phyloP scores from a whole-genome alignment of 2,888 invertebrate species.

The Calameuta filiformis region DNA sequence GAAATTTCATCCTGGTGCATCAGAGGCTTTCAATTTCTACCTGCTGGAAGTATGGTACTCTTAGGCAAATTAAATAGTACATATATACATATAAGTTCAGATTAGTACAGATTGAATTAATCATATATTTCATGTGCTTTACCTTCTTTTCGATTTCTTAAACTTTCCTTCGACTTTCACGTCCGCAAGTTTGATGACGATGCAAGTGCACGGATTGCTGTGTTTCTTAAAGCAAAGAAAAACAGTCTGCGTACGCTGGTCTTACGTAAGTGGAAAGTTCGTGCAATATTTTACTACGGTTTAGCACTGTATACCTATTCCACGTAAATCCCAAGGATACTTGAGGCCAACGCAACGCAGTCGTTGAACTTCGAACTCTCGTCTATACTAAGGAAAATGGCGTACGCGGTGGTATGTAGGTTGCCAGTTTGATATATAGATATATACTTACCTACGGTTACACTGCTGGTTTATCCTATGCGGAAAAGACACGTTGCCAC shows the following conservation, averaged over 20 bases:
- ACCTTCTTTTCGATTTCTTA: neutral
- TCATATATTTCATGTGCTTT: neutral
- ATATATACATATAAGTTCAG: accelerated
- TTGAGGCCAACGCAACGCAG: neutral
- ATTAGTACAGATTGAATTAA: neutral
- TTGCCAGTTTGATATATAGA: neutral
- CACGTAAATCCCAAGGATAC: neutral
- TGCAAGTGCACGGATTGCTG: neutral
- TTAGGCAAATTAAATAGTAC: neutral
- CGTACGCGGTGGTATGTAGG: neutral
- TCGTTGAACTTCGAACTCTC: neutral
- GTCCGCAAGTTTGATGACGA: neutral
- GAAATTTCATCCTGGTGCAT: neutral
- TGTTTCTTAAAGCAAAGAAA: neutral
- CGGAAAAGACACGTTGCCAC: neutral
- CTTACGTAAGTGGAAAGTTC: neutral
- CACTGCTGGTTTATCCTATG: neutral
- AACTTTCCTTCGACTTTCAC: neutral
- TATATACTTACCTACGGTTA: neutral
- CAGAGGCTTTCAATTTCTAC: neutral
- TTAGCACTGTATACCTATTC: neutral
- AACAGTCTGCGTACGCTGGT: neutral
- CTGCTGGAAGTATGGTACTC: neutral
- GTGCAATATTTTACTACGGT: neutral
- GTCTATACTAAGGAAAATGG: neutral